Base-by-base conservation (phyloP, 2,113 vertebrate species). In the Monopterus albus region DNA sequence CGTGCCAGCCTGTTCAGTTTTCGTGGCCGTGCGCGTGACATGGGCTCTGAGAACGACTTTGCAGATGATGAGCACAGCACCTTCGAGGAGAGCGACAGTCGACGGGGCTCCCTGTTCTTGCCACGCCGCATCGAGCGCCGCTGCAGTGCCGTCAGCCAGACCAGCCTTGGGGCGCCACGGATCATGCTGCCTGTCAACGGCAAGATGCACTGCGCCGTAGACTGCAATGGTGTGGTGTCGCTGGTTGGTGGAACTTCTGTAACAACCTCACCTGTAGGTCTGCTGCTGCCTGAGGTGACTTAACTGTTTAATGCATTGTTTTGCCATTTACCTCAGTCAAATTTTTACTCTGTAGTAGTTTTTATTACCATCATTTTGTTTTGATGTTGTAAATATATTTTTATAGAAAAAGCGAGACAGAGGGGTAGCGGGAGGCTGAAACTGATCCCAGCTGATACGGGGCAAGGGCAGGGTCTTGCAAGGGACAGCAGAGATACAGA, bases 171-270 rank as follows among this genome's bases (percentile, higher is more conserved):
- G 15, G 95, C 95, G 4, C 92, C 91, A 28, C 92, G 96, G 25
- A 85, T 94, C 50, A 17, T 94, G 39, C 94, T 97, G 72, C 95
- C 97, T 2, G 90, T 95, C 76, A 98, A 99, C 0, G 96, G 96
- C 29, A 99, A 98, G 91, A 98, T 97, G 96, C 96, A 97, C 89
- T 98, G 96, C 36, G 84, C 96, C 0, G 97, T 98, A 33, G 98
- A 99, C 77, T 98, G 96, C 91, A 99, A 99, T 0, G 98, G 98
- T 0, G 97, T 98, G 9, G 97, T 99, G 51, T 98, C 98, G 0
- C 90, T 99, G 75, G 95, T 98, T 0, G 96, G 95, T 5, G 98
- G 96, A 43, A 94, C 95, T 0, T 94, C 95, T 14, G 92, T 94
- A 52, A 93, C 96, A 49, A 95, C 92, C 0, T 98, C 96, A 25